Base-by-base conservation (phyloP, 2,888 invertebrate species). In the Lasioglossum oenotherae region DNA sequence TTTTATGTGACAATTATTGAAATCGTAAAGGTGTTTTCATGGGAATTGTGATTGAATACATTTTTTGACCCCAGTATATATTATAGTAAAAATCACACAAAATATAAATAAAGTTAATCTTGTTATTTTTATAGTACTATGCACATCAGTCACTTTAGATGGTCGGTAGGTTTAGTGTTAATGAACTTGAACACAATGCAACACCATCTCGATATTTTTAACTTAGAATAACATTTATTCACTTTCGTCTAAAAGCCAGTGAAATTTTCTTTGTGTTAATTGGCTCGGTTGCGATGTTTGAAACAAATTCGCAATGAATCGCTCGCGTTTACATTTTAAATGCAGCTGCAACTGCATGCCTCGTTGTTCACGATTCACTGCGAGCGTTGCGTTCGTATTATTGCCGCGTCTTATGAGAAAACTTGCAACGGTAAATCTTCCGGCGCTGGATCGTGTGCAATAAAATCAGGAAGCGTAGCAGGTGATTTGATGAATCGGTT, bases 401-500 rank as follows among this genome's bases (percentile, higher is more conserved):
- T 69, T 78, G 78, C 69, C 41, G 2, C 41, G n/a, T 80, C 19
- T 76, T n/a, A 35, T 14, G 41, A 74, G 49, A 74, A 74, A 67
- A 46, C 44, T 80, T 41, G 41, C 23, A 0, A 35, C 79, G 74
- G 44, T 74, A 79, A 64, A 79, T 79, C 35, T 16, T 23, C 31
- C 0, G n/a, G 14, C n/a, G 31, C 12, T 8, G 19, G 27, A 78
- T 31, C 23, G 49, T 38, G 35, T 27, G 49, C 46, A 80, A 38
- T 72, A 72, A 72, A 46, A 71, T 78, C 78, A 23, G 5, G 38
- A 4, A n/a, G 23, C 31, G 53, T n/a, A 5, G 71, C 41, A 41
- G 71, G 41, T 71, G 71, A 71, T 79, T 64, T 80, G 81, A 81
- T 64, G 31, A 79, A 81, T 81, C 49, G 80, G 44, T 79, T 73